Evolutionary conservation across 2,888 invertebrate species (phyloP).

Genomic region (Diloba caeruleocephala): DNA sequence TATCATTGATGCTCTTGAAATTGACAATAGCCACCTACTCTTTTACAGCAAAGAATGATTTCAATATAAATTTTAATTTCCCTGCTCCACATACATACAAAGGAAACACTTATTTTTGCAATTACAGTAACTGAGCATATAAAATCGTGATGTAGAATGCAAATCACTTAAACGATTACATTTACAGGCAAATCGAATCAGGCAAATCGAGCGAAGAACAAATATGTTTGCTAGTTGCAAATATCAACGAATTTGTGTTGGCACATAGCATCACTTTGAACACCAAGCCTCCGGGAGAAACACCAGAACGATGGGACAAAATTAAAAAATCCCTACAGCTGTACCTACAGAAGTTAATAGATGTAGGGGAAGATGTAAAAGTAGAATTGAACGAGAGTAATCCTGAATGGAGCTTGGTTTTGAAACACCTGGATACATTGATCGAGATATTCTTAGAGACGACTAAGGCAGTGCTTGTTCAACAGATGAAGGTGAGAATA

Average conservation of each 20-base stretch:
- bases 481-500: conserved; percentile 87
- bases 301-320: conserved; percentile 85
- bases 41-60: conserved; percentile 15
- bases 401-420: conserved; percentile 78
- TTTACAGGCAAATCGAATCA: conserved; percentile 79
- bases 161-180: conserved; percentile 25
- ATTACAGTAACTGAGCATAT: conserved; percentile 26
- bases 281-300: conserved; percentile 85
- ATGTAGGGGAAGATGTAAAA: conserved; percentile 85
- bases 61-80: conserved; percentile 15
- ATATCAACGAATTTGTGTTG: conserved; percentile 89
- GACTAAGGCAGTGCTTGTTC: conserved; percentile 88
- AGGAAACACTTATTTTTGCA: conserved; percentile 34
- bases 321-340: conserved; percentile 82
- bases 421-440: conserved; percentile 83
- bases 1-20: conserved; percentile 2
- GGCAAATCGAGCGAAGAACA: conserved; percentile 76
- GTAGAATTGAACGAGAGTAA: conserved; percentile 81
- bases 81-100: conserved; percentile 11
- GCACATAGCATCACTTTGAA: conserved; percentile 86
- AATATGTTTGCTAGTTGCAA: conserved; percentile 85
- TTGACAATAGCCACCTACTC: conserved; percentile 1
- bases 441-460: conserved; percentile 89
- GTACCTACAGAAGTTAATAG: conserved; percentile 83
- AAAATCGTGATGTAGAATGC: conserved; percentile 18